phyloP scores from a whole-genome alignment of 1,140 invertebrate species.

The Daktulosphaira vitifoliae region DNA sequence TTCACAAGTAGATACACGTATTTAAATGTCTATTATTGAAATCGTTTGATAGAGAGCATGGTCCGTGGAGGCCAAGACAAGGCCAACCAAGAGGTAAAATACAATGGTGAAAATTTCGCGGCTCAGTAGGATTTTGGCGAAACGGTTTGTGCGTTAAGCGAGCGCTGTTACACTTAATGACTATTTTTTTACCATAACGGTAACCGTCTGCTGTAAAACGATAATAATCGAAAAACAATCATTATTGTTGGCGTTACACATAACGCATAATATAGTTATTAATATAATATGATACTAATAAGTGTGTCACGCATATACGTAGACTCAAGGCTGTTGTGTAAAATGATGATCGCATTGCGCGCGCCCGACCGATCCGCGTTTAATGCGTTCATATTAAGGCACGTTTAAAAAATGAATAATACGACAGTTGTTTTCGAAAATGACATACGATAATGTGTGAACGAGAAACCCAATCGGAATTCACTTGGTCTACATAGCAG shows the following conservation, averaged over 20 bases:
- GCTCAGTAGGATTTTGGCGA: no score
- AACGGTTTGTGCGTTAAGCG: no score
- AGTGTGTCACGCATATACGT: constrained; percentile 1
- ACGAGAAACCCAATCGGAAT: background rate
- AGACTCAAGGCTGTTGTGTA: background rate
- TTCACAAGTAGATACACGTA: no score
- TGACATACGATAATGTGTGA: no score
- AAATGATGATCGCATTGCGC: background rate
- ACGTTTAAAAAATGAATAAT: background rate
- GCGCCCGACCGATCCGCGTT: background rate
- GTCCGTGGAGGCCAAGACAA: constrained; percentile 1
- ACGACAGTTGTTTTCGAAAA: constrained; percentile 1
- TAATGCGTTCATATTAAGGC: background rate
- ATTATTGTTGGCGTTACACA: no score
- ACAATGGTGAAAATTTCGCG: no score
- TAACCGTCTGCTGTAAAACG: no score
- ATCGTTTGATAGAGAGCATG: constrained; percentile 22
- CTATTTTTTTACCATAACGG: no score
- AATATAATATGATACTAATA: background rate
- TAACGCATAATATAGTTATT: background rate
- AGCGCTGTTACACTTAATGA: no score
- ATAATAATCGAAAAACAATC: no score
- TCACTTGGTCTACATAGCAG: no score
- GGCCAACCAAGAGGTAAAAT: background rate
- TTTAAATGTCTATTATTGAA: no score